Base-by-base conservation (phyloP, 1,140 invertebrate genomes). In the Propsilocerus akamusi region DNA sequence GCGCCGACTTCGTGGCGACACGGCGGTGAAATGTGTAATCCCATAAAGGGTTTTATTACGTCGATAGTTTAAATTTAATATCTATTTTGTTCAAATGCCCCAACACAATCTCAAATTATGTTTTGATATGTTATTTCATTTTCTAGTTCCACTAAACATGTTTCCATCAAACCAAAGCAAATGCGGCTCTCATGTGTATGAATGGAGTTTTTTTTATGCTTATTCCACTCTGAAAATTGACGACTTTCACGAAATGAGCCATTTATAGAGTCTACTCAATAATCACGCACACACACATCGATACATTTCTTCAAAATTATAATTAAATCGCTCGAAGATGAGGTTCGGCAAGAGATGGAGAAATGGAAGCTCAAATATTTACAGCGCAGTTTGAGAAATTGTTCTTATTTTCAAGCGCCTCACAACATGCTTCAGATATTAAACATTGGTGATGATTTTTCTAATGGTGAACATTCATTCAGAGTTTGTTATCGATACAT, bases 391-490 rank as follows among this genome's bases (percentile, higher is more conserved):
- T n/a, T n/a, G n/a, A n/a, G n/a, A n/a, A n/a, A n/a, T n/a, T n/a
- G n/a, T n/a, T n/a, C n/a, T n/a, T n/a, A n/a, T n/a, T n/a, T n/a
- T n/a, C n/a, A n/a, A n/a, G n/a, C n/a, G n/a, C n/a, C 17, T 41
- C 34, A 17, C 34, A 20, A 20, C 17, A 41, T 41, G 34, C 34
- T 41, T 20, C 34, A 41, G 22, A 41, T 41, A 41, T 41, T 41
- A 20, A 20, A 41, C 17, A 41, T 41, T 20, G 34, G 34, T 41
- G 34, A 41, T 41, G 34, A 41, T 41, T 41, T 41, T 41, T 17
- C 34, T 41, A 41, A 20, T n/a, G n/a, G n/a, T n/a, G n/a, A 41
- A 41, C 17, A 41, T 41, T 41, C n/a, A n/a, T n/a, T n/a, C n/a
- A n/a, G n/a, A n/a, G 22, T 41, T 41, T 41, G 34, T 20, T 41